These are phyloP conservation scores for Caenorhabditis japonica DNA, from an alignment of 2,888 invertebrate species.

Conservation along the genomic window DNA sequence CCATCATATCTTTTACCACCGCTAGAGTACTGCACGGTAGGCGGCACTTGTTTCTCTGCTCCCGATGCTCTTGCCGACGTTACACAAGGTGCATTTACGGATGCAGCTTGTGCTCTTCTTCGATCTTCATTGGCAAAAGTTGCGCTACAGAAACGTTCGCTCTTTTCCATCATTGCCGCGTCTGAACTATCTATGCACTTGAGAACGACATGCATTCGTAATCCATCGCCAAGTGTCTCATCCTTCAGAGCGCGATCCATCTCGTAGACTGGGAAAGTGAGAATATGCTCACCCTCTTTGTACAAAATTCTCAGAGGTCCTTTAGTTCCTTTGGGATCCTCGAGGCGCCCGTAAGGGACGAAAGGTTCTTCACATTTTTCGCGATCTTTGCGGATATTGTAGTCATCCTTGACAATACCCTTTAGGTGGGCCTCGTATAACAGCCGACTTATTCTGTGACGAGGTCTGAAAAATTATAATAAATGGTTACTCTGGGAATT, in stretches of 20 bases:
- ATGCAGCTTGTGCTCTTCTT: background rate
- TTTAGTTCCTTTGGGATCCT: too few relatives aligned
- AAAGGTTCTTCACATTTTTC: background rate
- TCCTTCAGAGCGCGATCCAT: conserved; percentile 73
- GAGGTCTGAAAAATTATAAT: conserved; percentile 60
- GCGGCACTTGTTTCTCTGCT: conserved; percentile 19
- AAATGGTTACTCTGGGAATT: too few relatives aligned
- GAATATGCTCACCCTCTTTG: conserved; percentile 64
- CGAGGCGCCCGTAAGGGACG: too few relatives aligned
- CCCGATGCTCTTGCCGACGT: too few relatives aligned
- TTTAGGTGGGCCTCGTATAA: conserved; percentile 65
- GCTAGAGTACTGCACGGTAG: conserved; percentile 10
- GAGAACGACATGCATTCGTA: conserved; percentile 69
- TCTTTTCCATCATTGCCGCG: background rate
- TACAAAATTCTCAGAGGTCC: conserved; percentile 43
- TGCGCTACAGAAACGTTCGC: conserved; percentile 2
- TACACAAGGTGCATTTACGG: background rate
- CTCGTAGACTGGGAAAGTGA: conserved; percentile 69
- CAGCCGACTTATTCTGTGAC: conserved; percentile 64
- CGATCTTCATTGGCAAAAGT: background rate
- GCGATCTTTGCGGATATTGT: conserved; percentile 48
- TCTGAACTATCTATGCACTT: conserved; percentile 52
- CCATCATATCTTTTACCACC: conserved; percentile 4
- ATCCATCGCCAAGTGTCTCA: conserved; percentile 61
- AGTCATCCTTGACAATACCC: conserved; percentile 67